These are phyloP conservation scores for Nasonovia ribisnigri DNA, from an alignment of 2,888 invertebrate genomes.

Conservation along the genomic window DNA sequence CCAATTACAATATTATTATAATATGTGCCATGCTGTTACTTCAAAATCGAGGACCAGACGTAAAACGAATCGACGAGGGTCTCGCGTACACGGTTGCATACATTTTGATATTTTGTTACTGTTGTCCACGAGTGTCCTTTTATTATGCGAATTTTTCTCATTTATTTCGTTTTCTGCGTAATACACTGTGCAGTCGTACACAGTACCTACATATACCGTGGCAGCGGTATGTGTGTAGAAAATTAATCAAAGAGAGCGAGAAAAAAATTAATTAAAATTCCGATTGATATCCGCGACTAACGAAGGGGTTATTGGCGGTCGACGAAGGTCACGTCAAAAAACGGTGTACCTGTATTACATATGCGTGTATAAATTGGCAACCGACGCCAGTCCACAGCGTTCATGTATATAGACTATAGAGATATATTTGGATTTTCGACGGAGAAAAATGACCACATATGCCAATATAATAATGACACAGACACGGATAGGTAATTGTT, in stretches of 20 bases:
- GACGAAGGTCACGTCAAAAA: constrained; percentile 25
- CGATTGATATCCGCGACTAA: background rate
- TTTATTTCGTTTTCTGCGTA: background rate
- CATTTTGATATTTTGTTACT: background rate
- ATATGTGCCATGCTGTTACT: background rate
- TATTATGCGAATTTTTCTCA: background rate
- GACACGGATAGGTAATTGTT: background rate
- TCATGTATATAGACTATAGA: background rate
- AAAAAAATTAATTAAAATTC: constrained; percentile 22
- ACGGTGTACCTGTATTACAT: background rate
- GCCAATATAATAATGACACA: background rate
- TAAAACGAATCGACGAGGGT: constrained; percentile 39
- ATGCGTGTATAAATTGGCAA: background rate
- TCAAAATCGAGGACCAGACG: background rate
- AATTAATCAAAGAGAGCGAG: background rate
- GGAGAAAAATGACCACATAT: background rate
- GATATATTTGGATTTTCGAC: background rate
- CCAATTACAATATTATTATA: background rate
- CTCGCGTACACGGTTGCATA: background rate
- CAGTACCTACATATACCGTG: background rate
- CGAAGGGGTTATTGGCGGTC: background rate
- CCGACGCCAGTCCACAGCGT: background rate
- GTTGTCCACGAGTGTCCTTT: background rate
- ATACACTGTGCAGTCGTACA: background rate
- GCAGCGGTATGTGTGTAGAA: background rate